Evolutionary conservation across 2,113 vertebrate genomes (phyloP), one percentile per base, ranked within the genome.

Genomic region (Gymnarchus niloticus): DNA sequence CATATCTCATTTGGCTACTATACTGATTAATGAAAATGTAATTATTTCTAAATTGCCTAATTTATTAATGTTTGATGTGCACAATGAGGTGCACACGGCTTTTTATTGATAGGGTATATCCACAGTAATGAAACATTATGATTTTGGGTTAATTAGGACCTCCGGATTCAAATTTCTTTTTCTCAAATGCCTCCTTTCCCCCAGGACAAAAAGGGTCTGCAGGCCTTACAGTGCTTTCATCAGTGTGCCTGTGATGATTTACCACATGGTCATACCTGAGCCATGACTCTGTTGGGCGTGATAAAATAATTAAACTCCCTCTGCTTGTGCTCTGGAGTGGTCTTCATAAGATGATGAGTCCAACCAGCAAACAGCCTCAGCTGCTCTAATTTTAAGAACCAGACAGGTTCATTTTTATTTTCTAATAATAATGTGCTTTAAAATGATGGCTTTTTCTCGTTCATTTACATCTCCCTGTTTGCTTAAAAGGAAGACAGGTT

Each of bases 61-160:
- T 81, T 81, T 81, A 81, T 49, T 81, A 81, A 81, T 81, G 76
- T 80, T 48, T 51, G 48, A 81, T 81, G 44, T 54, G 25, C 17
- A 54, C 80, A 33, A 54, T 54, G 25, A 81, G 25, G 10, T 51
- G 48, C 48, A 51, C 48, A 73, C 48, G 10, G 77, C 77, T 17
- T 81, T 80, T 81, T 81, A 81, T 81, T 81, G 77, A 48, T 81
- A 81, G 77, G 23, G 77, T 80, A 49, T 49, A 80, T 80, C 41
- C n/a, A 81, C 49, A 44, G 48, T 81, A 81, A 51, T 25, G 41
- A 19, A 49, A 49, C 48, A 81, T 25, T 48, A 81, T 49, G 77
- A 81, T 25, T 81, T 49, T 49, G 48, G 77, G 23, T 81, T 81
- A 81, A 73, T 73, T 73, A 41, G 28, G 33, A 51, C 77, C 77